Percentiles rank a stretch among this genome's conserved stretches.
Conservation (phyloP, 2,113 vertebrate genomes). For the Varanus komodoensis region DNA sequence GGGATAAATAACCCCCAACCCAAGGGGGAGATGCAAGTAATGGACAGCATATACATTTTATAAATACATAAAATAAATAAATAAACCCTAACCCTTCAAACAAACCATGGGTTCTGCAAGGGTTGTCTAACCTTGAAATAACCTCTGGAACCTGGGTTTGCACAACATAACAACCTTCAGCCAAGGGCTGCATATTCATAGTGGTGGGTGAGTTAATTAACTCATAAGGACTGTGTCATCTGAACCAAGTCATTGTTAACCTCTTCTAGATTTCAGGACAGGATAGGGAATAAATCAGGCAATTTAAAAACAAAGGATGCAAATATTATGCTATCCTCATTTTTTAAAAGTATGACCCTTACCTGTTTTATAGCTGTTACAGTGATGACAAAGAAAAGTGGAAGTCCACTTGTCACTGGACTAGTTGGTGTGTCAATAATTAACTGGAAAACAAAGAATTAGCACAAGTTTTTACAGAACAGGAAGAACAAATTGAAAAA, state of each 20-base stretch:
- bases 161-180: no score
- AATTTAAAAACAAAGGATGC: background rate
- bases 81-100: no score
- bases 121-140: background rate
- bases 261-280: background rate
- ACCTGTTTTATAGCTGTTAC: conserved; percentile 99
- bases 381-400: conserved; percentile 96
- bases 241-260: no score
- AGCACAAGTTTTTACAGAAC: background rate
- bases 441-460: conserved; percentile 79
- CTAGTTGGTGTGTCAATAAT: conserved; percentile 99
- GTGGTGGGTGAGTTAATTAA: no score
- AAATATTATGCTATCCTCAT: background rate
- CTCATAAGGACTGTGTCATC: no score
- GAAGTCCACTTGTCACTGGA: conserved; percentile 95
- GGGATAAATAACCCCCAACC: no score
- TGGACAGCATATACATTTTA: no score
- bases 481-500: background rate
- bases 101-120: background rate
- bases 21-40: no score
- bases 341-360: background rate
- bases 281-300: background rate
- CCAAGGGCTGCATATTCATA: no score
- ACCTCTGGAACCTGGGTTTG: no score
- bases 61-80: no score